Conservation (phyloP, 1,140 invertebrate genomes). For the Paramacrobiotus metropolitanus region DNA sequence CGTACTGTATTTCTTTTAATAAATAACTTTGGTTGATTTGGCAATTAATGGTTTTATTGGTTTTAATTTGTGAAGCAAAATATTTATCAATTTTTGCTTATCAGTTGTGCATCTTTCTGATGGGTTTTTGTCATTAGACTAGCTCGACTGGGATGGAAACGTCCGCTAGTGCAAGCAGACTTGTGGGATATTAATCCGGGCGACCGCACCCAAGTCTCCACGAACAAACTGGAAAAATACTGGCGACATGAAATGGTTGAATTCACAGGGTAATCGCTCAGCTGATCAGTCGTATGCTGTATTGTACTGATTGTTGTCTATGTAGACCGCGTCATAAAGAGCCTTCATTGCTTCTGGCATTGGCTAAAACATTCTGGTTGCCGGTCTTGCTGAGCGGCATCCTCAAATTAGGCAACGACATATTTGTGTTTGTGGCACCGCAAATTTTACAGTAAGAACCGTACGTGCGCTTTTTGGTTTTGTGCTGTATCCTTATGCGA, state of each 20-base stretch:
- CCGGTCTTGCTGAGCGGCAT: constrained; percentile 50
- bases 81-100: neutral
- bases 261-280: neutral
- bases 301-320: neutral
- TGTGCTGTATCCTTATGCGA: neutral
- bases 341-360: neutral
- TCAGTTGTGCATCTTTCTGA: neutral
- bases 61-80: neutral
- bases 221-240: neutral
- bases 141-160: neutral
- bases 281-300: neutral
- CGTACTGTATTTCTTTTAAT: too few relatives aligned
- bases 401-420: constrained; percentile 51
- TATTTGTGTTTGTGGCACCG: constrained; percentile 45
- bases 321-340: neutral
- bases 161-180: neutral
- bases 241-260: neutral
- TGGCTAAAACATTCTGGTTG: constrained; percentile 44
- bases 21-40: too few relatives aligned
- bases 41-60: neutral
- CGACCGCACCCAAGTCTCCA: neutral
- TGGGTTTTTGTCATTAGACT: neutral
- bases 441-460: constrained; percentile 34
- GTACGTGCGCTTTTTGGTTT: neutral
- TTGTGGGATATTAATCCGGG: neutral